These are phyloP conservation scores for Dicrostonyx torquatus DNA, from an alignment of 2,797 vertebrate genomes.

Conservation along the genomic window DNA sequence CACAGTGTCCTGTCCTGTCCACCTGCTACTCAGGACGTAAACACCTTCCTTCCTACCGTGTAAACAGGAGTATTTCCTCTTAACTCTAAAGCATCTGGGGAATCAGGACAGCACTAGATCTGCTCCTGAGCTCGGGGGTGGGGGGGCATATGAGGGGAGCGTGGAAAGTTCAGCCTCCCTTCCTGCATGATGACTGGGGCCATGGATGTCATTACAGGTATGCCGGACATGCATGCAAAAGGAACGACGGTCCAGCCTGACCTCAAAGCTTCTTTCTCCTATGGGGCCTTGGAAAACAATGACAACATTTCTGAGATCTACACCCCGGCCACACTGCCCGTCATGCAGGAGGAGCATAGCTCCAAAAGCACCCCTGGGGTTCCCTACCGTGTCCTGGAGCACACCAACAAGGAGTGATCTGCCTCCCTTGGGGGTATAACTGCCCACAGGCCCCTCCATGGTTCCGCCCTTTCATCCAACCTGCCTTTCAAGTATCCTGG, in stretches of 20 bases:
- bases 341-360: conserved; percentile 86
- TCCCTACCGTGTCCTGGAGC: conserved; percentile 85
- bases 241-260: conserved; percentile 92
- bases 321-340: conserved; percentile 87
- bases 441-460: not conserved
- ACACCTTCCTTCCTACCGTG: not conserved
- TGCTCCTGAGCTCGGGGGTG: conserved; percentile 7
- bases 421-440: conserved; percentile 23
- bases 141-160: not conserved
- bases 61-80: not conserved
- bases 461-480: conserved; percentile 62
- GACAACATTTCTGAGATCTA: conserved; percentile 89
- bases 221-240: conserved; percentile 94
- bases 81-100: conserved; percentile 44
- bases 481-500: conserved; percentile 62
- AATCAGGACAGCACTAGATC: conserved; percentile 1
- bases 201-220: conserved; percentile 86
- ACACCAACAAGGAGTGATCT: conserved; percentile 91
- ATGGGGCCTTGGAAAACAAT: conserved; percentile 94
- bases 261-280: conserved; percentile 94
- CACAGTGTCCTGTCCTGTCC: not conserved
- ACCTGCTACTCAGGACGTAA: not conserved
- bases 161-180: not conserved
- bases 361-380: conserved; percentile 73
- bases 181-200: not conserved